Conservation (phyloP, 2,888 invertebrate genomes). For the Melanostoma mellinum region DNA sequence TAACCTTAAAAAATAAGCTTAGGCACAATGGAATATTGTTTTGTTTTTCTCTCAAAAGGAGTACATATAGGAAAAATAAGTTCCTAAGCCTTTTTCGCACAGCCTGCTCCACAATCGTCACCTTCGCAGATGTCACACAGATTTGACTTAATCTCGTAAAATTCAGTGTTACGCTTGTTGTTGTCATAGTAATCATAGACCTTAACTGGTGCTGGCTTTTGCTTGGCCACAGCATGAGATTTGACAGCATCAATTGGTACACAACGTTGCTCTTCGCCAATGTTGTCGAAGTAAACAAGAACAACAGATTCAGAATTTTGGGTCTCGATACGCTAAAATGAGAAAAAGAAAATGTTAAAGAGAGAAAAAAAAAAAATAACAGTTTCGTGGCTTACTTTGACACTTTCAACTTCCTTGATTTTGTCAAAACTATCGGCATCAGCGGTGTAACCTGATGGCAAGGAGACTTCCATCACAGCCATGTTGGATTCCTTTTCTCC, state of each 20-base stretch:
- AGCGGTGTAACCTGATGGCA: constrained; percentile 95
- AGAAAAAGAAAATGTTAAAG: constrained; percentile 82
- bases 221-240: constrained; percentile 92
- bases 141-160: constrained; percentile 83
- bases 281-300: constrained; percentile 88
- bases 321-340: constrained; percentile 85
- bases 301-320: constrained; percentile 86
- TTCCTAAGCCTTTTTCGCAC: constrained; percentile 74
- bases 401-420: constrained; percentile 82
- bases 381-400: constrained; percentile 76
- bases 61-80: background rate
- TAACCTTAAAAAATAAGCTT: constrained; percentile 47
- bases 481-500: constrained; percentile 88
- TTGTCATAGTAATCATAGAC: constrained; percentile 96
- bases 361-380: too few relatives aligned
- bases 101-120: constrained; percentile 82
- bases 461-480: constrained; percentile 93
- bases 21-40: constrained; percentile 51
- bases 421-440: constrained; percentile 89
- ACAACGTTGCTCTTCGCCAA: constrained; percentile 86
- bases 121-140: constrained; percentile 93
- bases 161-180: constrained; percentile 80
- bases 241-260: constrained; percentile 92
- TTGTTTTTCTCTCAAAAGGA: constrained; percentile 13
- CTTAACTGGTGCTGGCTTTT: constrained; percentile 92